These are phyloP conservation scores for Cryptocheilus praepositus DNA, from an alignment of 2,888 invertebrate genomes.

Conservation along the genomic window DNA sequence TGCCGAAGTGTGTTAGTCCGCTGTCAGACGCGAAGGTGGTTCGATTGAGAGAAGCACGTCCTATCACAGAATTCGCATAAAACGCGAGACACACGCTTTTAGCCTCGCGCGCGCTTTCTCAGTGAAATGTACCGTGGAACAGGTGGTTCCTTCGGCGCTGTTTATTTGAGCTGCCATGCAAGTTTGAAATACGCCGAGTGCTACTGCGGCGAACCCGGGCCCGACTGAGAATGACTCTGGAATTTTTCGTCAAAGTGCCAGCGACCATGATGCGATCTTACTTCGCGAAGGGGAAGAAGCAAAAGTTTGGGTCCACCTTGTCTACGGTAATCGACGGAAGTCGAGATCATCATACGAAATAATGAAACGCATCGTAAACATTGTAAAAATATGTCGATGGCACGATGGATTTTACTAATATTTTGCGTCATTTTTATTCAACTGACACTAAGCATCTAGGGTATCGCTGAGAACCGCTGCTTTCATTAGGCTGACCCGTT, in stretches of 20 bases:
- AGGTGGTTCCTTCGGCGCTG: constrained; percentile 49
- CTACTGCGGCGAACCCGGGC: constrained; percentile 10
- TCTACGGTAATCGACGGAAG: constrained; percentile 62
- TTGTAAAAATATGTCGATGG: background rate
- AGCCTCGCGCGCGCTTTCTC: constrained; percentile 3
- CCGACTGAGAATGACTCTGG: constrained; percentile 60
- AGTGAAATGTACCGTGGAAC: constrained; percentile 32
- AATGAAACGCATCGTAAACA: background rate
- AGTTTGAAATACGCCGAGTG: constrained; percentile 29
- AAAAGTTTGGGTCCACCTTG: constrained; percentile 66
- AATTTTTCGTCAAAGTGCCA: constrained; percentile 63
- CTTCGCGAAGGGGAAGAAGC: constrained; percentile 61
- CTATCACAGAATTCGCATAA: background rate
- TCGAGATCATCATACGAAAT: background rate
- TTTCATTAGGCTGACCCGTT: constrained; percentile 32
- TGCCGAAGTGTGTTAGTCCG: background rate
- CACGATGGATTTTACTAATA: background rate
- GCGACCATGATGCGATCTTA: constrained; percentile 65
- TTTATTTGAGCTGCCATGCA: constrained; percentile 36
- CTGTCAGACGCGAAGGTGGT: background rate
- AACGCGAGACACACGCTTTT: background rate
- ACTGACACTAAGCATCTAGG: too few species aligned
- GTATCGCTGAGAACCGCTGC: constrained; percentile 6
- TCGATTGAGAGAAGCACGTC: background rate
- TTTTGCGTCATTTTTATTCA: too few species aligned